These are phyloP conservation scores for Drosophila athabasca DNA, from an alignment of 1,140 invertebrate species.

Conservation along the genomic window DNA sequence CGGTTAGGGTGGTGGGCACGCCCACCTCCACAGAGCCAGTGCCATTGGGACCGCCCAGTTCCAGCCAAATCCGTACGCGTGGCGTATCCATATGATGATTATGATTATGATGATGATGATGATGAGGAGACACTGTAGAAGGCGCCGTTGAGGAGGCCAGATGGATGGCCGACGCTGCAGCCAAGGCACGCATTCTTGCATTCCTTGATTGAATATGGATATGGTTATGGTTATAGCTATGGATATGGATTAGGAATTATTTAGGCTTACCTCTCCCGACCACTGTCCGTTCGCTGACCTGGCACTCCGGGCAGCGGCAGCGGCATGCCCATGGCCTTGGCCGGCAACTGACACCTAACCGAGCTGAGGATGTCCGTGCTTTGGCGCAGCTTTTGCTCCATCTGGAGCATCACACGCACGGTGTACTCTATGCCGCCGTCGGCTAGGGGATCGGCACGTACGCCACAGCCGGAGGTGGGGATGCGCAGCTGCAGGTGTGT, in stretches of 20 bases:
- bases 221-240: not conserved
- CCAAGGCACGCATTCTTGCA: slow-evolving; percentile 76
- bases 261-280: slow-evolving; percentile 52
- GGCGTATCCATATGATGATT: slow-evolving; percentile 65
- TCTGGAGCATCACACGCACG: slow-evolving; percentile 88
- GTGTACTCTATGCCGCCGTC: slow-evolving; percentile 86
- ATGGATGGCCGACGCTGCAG: slow-evolving; percentile 27
- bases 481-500: slow-evolving; percentile 85
- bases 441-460: slow-evolving; percentile 84
- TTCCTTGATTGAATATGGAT: slow-evolving; percentile 51
- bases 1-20: slow-evolving; percentile 87
- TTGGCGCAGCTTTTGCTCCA: slow-evolving; percentile 88
- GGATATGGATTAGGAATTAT: not conserved
- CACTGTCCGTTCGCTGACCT: slow-evolving; percentile 9
- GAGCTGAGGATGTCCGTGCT: slow-evolving; percentile 87
- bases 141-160: not conserved
- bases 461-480: slow-evolving; percentile 89
- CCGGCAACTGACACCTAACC: slow-evolving; percentile 85
- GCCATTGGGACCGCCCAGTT: slow-evolving; percentile 85
- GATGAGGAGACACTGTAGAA: not conserved
- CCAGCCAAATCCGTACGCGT: slow-evolving; percentile 87
- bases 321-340: slow-evolving; percentile 74
- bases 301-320: slow-evolving; percentile 43
- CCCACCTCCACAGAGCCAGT: slow-evolving; percentile 87
- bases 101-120: not conserved